A percentile compares a stretch with the other conserved stretches of the same genome.
phyloP scores from a whole-genome alignment of 1,140 invertebrate genomes.

The Ctenoplectra terminalis region DNA sequence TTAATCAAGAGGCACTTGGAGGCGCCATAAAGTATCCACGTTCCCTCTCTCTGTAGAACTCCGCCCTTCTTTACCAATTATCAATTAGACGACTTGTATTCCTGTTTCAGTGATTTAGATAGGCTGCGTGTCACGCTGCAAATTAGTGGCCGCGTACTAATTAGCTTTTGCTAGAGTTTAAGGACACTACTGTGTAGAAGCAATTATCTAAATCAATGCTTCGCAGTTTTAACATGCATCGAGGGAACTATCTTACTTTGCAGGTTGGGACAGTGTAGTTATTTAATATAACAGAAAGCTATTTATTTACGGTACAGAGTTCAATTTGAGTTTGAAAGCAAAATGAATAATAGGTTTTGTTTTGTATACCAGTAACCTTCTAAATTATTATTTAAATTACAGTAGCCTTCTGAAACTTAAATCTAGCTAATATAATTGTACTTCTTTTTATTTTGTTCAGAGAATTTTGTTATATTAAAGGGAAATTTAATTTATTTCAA shows the following conservation, averaged over 20 bases:
- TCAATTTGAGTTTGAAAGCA: too few species aligned
- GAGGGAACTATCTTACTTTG: background rate
- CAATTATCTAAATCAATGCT: constrained; percentile 18
- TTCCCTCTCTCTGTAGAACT: background rate
- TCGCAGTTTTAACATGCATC: background rate
- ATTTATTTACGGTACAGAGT: too few species aligned
- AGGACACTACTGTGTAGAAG: constrained; percentile 2
- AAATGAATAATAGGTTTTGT: too few species aligned
- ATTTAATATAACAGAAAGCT: too few species aligned
- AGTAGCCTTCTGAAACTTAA: too few species aligned
- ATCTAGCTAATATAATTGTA: too few species aligned
- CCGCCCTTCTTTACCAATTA: constrained; percentile 60
- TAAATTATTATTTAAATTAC: too few species aligned
- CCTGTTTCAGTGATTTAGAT: constrained; percentile 49
- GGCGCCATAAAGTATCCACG: constrained; percentile 37
- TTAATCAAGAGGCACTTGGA: constrained; percentile 57
- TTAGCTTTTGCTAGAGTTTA: constrained; percentile 54
- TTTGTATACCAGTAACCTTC: too few species aligned
- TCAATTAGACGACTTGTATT: constrained; percentile 52
- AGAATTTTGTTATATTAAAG: too few species aligned
- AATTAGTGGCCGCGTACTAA: constrained; percentile 52
- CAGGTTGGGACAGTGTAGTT: too few species aligned
- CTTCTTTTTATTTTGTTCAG: too few species aligned
- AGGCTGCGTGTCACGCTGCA: constrained; percentile 30
- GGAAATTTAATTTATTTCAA: too few species aligned